Base-by-base conservation (phyloP, 2,888 invertebrate genomes). In the Strigamia crassipes region DNA sequence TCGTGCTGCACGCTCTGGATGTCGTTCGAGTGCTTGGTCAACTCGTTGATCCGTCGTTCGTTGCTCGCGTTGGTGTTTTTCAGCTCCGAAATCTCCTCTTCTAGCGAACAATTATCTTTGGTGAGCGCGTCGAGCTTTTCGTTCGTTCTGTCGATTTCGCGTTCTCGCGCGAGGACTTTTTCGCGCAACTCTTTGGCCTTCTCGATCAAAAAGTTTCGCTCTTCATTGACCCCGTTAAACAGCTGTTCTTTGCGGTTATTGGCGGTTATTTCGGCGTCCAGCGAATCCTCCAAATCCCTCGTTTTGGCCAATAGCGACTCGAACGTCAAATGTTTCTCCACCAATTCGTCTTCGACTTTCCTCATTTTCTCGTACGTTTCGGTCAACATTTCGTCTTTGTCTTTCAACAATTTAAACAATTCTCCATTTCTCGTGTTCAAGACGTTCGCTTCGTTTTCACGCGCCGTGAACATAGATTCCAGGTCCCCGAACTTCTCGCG, bases 271-370 rank as follows among this genome's bases (percentile, higher is more conserved):
- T 46, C 5, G 12, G n/a, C 46, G 15, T 12, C 46, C 18, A 61
- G 23, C 21, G 10, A 18, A 61, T 61, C 18, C 21, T 61, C 12
- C 6, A 61, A 8, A 1, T 79, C 46, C 18, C 34, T 13, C 0
- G 1, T 42, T 15, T 23, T 13, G 9, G 13, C 23, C 10, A 42
- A n/a, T 8, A 27, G 6, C 41, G 15, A 12, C 41, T 79, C 79
- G 15, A 41, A 18, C n/a, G 46, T 23, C 10, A 56, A 61, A 56
- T 80, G 80, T 12, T 61, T 80, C 18, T 51, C 51, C 4, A 80
- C n/a, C 80, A 80, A n/a, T 21, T 80, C 80, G n/a, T 80, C 80
- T 12, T 80, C 80, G 15, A 31, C 34, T n/a, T 80, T 56, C n/a
- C 80, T 18, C 51, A 80, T 27, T 56, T 80, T 80, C 6, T 23